Conservation (phyloP, 2,888 invertebrate species). For the Parelbella ahira region DNA sequence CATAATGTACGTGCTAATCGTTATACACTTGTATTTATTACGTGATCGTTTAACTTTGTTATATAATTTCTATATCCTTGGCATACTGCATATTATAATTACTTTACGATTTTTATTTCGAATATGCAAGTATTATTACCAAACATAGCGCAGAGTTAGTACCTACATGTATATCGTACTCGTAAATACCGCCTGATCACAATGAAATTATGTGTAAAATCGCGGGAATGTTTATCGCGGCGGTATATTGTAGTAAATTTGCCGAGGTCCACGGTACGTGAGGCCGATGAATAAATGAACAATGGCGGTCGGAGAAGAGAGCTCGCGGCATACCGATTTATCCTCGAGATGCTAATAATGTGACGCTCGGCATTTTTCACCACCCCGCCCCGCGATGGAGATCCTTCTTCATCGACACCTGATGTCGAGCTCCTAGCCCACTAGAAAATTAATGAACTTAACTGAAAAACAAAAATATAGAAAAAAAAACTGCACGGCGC, state of each 20-base stretch:
- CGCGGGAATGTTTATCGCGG: slow-evolving; percentile 32
- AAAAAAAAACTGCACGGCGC: slow-evolving; percentile 27
- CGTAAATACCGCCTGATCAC: slow-evolving; percentile 26
- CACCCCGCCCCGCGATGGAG: slow-evolving; percentile 46
- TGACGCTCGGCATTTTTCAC: slow-evolving; percentile 68
- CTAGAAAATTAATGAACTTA: slow-evolving; percentile 34
- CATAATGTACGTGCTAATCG: too few species aligned
- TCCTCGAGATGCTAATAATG: slow-evolving; percentile 69
- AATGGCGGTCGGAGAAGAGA: slow-evolving; percentile 64
- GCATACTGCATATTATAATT: too few species aligned
- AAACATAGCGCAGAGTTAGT: too few species aligned
- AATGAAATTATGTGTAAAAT: slow-evolving; percentile 46
- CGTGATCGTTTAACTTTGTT: too few species aligned
- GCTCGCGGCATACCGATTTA: slow-evolving; percentile 72
- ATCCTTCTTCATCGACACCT: slow-evolving; percentile 52
- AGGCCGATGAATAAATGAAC: slow-evolving; percentile 75
- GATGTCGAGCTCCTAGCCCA: slow-evolving; percentile 24
- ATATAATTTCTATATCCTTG: too few species aligned
- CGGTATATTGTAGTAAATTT: slow-evolving; percentile 36
- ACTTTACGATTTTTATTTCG: too few species aligned
- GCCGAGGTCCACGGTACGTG: slow-evolving; percentile 42
- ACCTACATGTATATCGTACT: too few species aligned
- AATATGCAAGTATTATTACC: too few species aligned
- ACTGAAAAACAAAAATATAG: slow-evolving; percentile 16
- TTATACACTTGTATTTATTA: too few species aligned